phyloP scores from a whole-genome alignment of 1,140 invertebrate genomes.

The Drosophila repletoides region DNA sequence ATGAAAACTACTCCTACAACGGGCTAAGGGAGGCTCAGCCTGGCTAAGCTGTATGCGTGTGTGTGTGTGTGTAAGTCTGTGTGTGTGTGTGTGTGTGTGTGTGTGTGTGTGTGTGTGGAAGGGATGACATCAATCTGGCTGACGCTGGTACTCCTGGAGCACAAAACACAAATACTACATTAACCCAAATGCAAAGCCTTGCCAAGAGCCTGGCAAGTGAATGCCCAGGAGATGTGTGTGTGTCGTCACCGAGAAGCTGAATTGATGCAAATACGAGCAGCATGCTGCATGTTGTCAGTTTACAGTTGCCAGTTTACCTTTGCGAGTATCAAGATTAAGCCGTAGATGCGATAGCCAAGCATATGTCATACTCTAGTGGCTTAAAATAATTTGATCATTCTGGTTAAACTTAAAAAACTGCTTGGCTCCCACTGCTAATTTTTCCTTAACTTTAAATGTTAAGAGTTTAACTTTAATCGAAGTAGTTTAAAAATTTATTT shows the following conservation, averaged over 20 bases:
- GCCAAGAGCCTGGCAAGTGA: slow-evolving; percentile 72
- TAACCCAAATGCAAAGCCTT: slow-evolving; percentile 77
- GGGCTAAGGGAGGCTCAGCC: slow-evolving; percentile 11
- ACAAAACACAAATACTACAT: slow-evolving; percentile 75
- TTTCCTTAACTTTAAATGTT: no score
- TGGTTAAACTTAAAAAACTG: no score
- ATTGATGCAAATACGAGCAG: slow-evolving; percentile 12
- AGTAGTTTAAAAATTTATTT: no score
- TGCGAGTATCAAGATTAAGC: slow-evolving; percentile 20
- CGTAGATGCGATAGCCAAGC: background rate
- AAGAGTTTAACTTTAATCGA: no score
- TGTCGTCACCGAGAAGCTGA: slow-evolving; percentile 12
- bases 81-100: background rate
- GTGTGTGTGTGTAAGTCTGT: background rate
- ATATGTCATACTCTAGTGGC: slow-evolving; percentile 20
- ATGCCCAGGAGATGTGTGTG: slow-evolving; percentile 58
- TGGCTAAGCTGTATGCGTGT: background rate
- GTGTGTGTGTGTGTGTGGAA: slow-evolving; percentile 18
- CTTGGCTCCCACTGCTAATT: no score
- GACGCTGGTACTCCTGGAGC: slow-evolving; percentile 27
- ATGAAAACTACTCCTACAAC: slow-evolving; percentile 40
- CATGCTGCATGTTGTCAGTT: slow-evolving; percentile 10
- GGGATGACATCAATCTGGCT: slow-evolving; percentile 50
- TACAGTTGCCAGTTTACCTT: slow-evolving; percentile 17
- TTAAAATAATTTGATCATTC: slow-evolving; percentile 27